Conservation (phyloP, 1,140 invertebrate species). For the Drosophila elegans region DNA sequence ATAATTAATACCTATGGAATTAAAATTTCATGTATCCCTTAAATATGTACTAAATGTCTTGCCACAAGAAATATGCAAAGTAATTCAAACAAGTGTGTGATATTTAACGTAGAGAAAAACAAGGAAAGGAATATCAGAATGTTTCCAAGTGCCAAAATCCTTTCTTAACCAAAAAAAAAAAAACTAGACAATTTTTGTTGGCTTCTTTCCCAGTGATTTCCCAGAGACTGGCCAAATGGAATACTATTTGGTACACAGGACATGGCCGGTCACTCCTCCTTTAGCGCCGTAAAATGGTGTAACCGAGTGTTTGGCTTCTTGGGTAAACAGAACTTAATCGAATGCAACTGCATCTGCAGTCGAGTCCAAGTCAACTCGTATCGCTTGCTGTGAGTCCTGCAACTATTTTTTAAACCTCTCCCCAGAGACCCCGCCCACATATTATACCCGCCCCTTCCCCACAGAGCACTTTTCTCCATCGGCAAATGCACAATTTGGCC, state of each 20-base stretch:
- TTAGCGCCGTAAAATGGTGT: constrained; percentile 22
- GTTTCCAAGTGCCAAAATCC: too few relatives aligned
- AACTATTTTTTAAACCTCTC: not conserved
- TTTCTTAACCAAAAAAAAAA: too few relatives aligned
- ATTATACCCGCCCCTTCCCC: not conserved
- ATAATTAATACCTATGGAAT: too few relatives aligned
- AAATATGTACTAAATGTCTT: too few relatives aligned
- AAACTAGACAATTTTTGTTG: not conserved
- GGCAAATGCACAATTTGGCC: constrained; percentile 43
- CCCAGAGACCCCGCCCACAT: not conserved
- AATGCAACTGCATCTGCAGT: constrained; percentile 30
- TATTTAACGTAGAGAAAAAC: not conserved
- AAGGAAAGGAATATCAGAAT: not conserved
- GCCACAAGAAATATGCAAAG: not conserved
- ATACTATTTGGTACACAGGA: constrained; percentile 7
- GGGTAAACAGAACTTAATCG: constrained; percentile 30
- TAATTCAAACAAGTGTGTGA: not conserved
- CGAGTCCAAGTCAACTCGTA: constrained; percentile 13
- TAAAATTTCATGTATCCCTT: too few relatives aligned
- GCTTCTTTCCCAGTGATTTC: not conserved
- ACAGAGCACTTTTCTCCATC: constrained; percentile 15
- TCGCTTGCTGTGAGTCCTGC: constrained; percentile 6
- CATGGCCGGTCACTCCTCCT: not conserved
- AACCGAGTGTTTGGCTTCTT: constrained; percentile 29
- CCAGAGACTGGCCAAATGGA: not conserved